phyloP scores from a whole-genome alignment of 1,140 invertebrate species.

The Drosophila sturtevanti region DNA sequence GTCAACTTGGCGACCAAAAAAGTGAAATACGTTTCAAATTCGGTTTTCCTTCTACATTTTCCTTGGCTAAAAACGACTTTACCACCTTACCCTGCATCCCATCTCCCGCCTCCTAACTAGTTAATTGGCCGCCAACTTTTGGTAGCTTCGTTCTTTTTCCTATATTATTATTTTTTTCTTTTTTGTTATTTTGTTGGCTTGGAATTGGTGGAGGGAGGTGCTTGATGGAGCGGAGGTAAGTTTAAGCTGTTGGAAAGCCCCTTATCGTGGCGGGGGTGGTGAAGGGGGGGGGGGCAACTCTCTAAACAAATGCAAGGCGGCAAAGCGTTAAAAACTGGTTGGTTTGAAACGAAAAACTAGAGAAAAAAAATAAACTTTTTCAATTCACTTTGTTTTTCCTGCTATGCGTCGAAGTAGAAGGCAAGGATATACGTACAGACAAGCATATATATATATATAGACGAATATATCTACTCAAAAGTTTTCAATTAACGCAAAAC shows the following conservation, averaged over 20 bases:
- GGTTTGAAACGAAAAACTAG: slow-evolving; percentile 40
- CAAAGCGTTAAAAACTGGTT: slow-evolving; percentile 73
- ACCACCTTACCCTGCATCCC: background rate
- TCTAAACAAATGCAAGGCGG: slow-evolving; percentile 74
- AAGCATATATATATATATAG: background rate
- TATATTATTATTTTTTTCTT: slow-evolving; percentile 10
- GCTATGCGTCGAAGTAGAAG: slow-evolving; percentile 43
- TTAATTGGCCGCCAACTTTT: slow-evolving; percentile 56
- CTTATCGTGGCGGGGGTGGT: slow-evolving; percentile 11
- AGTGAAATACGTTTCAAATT: background rate
- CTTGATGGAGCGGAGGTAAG: slow-evolving; percentile 21
- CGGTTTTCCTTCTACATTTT: background rate
- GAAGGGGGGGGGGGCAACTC: background rate
- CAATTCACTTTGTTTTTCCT: slow-evolving; percentile 69
- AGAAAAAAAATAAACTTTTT: slow-evolving; percentile 59
- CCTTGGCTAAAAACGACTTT: background rate
- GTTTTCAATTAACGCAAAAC: slow-evolving; percentile 77
- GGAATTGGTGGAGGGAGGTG: background rate
- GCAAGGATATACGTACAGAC: no score
- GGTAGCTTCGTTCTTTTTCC: slow-evolving; percentile 17
- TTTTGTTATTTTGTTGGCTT: no score
- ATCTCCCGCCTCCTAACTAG: background rate
- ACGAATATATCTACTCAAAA: slow-evolving; percentile 69
- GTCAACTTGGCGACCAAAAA: slow-evolving; percentile 10
- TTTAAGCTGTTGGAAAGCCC: slow-evolving; percentile 51